Conservation (phyloP, 1,140 invertebrate species). For the Brachionus koreanus region DNA sequence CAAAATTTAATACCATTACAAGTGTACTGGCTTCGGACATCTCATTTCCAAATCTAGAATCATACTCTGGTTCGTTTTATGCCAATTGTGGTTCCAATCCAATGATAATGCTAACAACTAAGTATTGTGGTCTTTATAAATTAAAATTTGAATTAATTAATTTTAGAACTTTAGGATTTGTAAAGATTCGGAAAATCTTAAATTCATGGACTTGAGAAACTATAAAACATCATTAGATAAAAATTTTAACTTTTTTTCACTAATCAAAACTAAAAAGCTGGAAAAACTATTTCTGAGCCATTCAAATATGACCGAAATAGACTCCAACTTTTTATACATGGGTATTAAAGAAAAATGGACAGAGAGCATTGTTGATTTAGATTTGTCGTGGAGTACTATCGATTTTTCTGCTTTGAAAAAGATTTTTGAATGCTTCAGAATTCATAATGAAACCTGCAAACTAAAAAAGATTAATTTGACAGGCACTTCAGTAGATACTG, state of each 20-base stretch:
- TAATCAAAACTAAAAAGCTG: neutral
- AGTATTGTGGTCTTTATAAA: neutral
- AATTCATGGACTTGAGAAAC: neutral
- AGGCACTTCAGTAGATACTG: constrained; percentile 15
- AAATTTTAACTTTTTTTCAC: constrained; percentile 27
- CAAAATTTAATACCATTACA: constrained; percentile 27
- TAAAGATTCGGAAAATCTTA: constrained; percentile 31
- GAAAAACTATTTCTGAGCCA: neutral
- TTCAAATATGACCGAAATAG: neutral
- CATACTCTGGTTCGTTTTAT: neutral
- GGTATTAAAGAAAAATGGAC: neutral
- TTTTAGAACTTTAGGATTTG: constrained; percentile 24
- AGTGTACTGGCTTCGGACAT: neutral
- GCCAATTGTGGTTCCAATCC: neutral
- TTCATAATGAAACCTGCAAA: neutral
- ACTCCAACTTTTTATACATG: neutral
- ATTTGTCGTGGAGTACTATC: constrained; percentile 20
- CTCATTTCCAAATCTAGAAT: neutral
- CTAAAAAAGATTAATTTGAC: constrained; percentile 1
- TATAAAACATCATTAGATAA: constrained; percentile 34
- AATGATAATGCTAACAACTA: constrained; percentile 27
- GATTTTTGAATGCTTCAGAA: neutral
- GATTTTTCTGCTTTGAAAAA: neutral
- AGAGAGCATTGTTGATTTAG: neutral
- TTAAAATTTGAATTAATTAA: constrained; percentile 12